A percentile compares a stretch with the other conserved stretches of the same genome.
Conservation (phyloP, 1,140 invertebrate genomes). For the Paralvinella palmiformis region DNA sequence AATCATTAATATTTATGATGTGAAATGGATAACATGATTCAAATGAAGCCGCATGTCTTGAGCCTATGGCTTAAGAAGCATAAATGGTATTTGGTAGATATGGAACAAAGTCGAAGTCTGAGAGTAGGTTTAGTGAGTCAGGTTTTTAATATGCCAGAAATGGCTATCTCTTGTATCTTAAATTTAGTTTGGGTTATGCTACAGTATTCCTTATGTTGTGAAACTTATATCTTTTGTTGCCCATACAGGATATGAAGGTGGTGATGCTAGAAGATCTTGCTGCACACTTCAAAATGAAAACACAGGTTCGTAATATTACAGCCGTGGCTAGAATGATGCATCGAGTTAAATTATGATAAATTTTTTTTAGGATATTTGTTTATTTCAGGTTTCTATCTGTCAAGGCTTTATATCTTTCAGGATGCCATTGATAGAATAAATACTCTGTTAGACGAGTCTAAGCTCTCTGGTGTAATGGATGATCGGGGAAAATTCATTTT, state of each 20-base stretch:
- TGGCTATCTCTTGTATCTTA: too few species aligned
- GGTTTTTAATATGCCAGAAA: too few species aligned
- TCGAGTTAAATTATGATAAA: neutral
- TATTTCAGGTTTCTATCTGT: neutral
- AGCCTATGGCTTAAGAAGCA: too few species aligned
- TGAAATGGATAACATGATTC: too few species aligned
- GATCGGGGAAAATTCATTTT: constrained; percentile 99
- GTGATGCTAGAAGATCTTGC: constrained; percentile 91
- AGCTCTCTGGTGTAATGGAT: constrained; percentile 82
- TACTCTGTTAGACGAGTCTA: constrained; percentile 71
- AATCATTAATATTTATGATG: too few species aligned
- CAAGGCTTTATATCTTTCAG: constrained; percentile 25
- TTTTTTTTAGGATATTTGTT: neutral
- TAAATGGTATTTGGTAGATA: too few species aligned
- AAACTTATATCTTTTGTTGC: constrained; percentile 22
- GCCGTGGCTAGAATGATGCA: too few species aligned
- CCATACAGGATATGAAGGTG: constrained; percentile 75
- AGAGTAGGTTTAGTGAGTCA: too few species aligned
- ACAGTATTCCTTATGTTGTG: too few species aligned
- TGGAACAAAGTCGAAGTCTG: too few species aligned
- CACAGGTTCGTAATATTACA: constrained; percentile 57
- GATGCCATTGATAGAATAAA: constrained; percentile 66
- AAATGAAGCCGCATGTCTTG: too few species aligned
- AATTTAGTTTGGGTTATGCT: too few species aligned
- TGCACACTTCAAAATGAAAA: constrained; percentile 86